Evolutionary conservation across 53 echinoderm and acorn worm genomes (phyloP), one percentile per base, ranked within the genome.

Genomic region (Echinarachnius parma): DNA sequence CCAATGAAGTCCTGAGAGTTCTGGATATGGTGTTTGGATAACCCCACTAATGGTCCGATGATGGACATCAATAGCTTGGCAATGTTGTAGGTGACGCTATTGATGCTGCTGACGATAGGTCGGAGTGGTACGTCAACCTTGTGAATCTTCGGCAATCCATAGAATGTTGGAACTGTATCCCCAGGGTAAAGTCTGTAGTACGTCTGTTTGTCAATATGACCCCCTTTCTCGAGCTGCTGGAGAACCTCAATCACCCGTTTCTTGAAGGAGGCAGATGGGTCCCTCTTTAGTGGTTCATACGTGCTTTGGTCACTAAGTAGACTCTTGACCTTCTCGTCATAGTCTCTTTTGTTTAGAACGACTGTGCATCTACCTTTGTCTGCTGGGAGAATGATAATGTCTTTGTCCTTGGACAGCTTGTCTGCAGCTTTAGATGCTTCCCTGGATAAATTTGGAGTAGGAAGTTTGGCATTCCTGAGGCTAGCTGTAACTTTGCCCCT

Each of bases 51-150:
- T 14, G 84, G 77, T 30, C 39, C 46, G 30, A 83, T 67, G 28
- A 77, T 53, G 4, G 66, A 64, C 21, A 78, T 69, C 21, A 84
- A 48, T 31, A 67, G 31, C 57, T 78, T 77, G 30, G 84, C 70
- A 48, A 57, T 78, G 52, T 84, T 84, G 57, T 80, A 80, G 2
- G 84, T 84, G 48, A 69, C 61, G 32, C 76, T 75, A 57, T 76
- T 76, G 2, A 64, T 57, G 50, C 66, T 77, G 34, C 55, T 65
- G 33, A 77, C 77, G 58, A 83, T 83, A 45, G 77, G 77, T 53
- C 65, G 37, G 15, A 62, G 46, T 53, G 80, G 80, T 44, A 39
- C 59, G 16, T 80, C 31, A 31, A 58, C 67, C 63, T 79, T 79
- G 60, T 80, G 82, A 25, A 82, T 82, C 16, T 63, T 59, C 14